Conservation (phyloP, 2,113 vertebrate species). For the Pomatostomus ruficeps region DNA sequence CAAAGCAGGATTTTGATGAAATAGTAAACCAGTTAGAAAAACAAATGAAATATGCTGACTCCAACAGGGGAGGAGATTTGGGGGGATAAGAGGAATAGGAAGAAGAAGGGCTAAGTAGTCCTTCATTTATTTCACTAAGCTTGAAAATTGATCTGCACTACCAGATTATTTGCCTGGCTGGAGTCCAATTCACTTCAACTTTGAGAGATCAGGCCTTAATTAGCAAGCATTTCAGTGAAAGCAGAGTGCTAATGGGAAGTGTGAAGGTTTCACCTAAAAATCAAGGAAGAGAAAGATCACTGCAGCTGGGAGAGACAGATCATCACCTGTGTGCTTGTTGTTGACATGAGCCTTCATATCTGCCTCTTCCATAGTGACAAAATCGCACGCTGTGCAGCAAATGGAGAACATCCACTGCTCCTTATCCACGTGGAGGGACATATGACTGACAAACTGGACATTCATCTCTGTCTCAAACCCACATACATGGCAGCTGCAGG, state of each 20-base stretch:
- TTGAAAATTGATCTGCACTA: constrained; percentile 25
- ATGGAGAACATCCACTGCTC: constrained; percentile 99
- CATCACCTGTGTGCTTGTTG: constrained; percentile 87
- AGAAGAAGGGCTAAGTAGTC: background rate
- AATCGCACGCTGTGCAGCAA: constrained; percentile 93
- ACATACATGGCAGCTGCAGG: constrained; percentile 91
- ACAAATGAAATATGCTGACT: background rate
- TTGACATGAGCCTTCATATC: constrained; percentile 93
- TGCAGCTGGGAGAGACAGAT: background rate
- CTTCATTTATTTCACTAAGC: constrained; percentile 15
- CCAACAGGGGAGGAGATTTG: background rate
- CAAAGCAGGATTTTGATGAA: constrained; percentile 3
- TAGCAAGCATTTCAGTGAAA: constrained; percentile 31
- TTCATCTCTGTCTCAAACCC: constrained; percentile 98
- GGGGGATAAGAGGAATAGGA: background rate
- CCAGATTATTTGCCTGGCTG: constrained; percentile 36
- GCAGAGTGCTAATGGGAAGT: constrained; percentile 24
- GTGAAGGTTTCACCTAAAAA: constrained; percentile 44
- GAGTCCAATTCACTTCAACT: constrained; percentile 30
- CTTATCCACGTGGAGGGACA: constrained; percentile 98
- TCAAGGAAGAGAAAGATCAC: background rate
- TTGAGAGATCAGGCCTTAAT: constrained; percentile 35
- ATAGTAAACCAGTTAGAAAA: background rate
- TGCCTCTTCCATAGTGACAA: constrained; percentile 92
- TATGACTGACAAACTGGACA: constrained; percentile 98